A percentile compares a stretch with the other conserved stretches of the same genome.
Conservation (phyloP, 2,888 invertebrate species). For the Doris montereyensis region DNA sequence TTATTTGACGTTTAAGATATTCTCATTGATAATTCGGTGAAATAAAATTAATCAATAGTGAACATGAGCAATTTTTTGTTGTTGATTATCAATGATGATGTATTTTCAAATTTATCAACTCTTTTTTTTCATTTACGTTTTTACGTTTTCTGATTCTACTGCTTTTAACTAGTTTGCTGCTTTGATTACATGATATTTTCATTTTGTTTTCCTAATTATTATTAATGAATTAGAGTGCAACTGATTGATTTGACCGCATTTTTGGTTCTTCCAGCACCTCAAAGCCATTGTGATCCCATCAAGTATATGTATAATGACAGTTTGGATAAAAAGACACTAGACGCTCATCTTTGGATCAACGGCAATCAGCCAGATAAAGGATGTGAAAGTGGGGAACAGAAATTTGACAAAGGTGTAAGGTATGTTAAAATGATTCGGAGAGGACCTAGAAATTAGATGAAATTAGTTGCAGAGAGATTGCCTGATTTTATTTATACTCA, state of each 20-base stretch:
- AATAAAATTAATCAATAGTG: too few relatives aligned
- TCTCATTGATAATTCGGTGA: too few relatives aligned
- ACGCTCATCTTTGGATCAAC: constrained; percentile 73
- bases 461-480: too few relatives aligned
- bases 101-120: too few relatives aligned
- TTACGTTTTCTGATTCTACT: background rate
- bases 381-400: constrained; percentile 61
- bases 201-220: too few relatives aligned
- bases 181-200: background rate
- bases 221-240: too few relatives aligned
- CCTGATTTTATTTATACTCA: too few relatives aligned
- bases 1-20: too few relatives aligned
- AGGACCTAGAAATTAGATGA: too few relatives aligned
- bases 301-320: constrained; percentile 73
- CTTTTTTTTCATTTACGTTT: background rate
- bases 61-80: too few relatives aligned
- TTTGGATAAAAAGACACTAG: constrained; percentile 71
- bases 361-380: constrained; percentile 64
- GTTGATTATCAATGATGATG: too few relatives aligned
- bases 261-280: constrained; percentile 64
- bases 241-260: background rate
- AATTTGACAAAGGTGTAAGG: constrained; percentile 72
- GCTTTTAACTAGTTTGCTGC: background rate
- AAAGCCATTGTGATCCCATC: constrained; percentile 73
- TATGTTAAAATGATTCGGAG: too few relatives aligned